These are phyloP conservation scores for Raja brachyura DNA, from an alignment of 2,113 vertebrate genomes.

Conservation along the genomic window DNA sequence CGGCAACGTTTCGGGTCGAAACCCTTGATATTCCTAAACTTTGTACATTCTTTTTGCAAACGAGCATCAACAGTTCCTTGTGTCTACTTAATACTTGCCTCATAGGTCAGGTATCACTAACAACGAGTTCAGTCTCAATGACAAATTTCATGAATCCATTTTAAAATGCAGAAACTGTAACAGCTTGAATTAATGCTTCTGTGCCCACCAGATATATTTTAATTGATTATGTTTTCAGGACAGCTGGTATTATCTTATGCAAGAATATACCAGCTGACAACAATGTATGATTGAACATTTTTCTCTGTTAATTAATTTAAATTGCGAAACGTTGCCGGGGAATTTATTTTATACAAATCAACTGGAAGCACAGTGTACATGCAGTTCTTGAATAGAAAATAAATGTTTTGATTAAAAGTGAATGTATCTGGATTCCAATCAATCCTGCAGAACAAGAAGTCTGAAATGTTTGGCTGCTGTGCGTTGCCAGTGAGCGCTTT, in stretches of 20 bases:
- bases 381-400: background rate
- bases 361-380: background rate
- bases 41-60: no score
- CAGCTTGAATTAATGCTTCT: background rate
- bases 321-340: background rate
- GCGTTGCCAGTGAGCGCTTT: background rate
- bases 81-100: no score
- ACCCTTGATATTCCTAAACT: no score
- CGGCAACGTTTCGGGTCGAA: no score
- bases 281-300: no score
- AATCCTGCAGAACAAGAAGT: background rate
- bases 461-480: background rate
- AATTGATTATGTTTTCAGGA: no score
- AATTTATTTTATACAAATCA: background rate
- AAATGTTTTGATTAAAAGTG: background rate
- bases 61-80: no score
- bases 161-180: background rate
- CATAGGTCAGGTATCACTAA: no score
- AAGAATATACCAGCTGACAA: no score
- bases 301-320: no score
- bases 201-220: no score
- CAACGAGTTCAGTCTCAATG: background rate
- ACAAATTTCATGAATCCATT: background rate
- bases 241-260: no score
- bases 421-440: background rate